Conservation (phyloP, 2,113 vertebrate genomes). For the Stictonetta naevosa region DNA sequence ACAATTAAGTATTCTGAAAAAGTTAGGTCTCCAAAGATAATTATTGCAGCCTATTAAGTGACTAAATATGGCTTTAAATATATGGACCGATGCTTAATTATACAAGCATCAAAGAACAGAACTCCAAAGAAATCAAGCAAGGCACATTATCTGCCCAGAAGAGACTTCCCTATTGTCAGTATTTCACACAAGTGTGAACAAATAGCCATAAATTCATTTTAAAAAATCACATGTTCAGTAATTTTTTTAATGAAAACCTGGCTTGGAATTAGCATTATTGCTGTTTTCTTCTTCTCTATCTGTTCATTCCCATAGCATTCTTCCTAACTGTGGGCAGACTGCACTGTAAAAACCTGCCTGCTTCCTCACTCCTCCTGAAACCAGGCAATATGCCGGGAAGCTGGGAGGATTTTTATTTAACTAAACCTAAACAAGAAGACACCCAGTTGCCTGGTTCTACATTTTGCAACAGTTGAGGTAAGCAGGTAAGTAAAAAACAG, state of each 20-base stretch:
- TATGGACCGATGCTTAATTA: background rate
- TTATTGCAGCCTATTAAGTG: background rate
- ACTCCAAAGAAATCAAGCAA: background rate
- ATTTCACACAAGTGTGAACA: background rate
- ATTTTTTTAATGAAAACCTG: background rate
- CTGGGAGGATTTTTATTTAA: background rate
- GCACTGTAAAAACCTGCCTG: background rate
- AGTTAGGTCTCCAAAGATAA: background rate
- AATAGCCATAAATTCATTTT: background rate
- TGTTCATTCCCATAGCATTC: background rate
- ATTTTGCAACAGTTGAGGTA: background rate
- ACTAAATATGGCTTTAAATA: background rate
- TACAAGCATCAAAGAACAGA: background rate
- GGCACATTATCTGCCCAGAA: background rate
- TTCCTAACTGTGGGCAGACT: background rate
- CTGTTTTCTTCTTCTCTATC: background rate
- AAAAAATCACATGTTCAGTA: background rate
- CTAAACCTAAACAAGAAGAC: background rate
- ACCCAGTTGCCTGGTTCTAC: background rate
- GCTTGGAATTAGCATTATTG: background rate
- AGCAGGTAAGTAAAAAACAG: background rate
- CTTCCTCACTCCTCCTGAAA: background rate
- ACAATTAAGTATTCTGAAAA: background rate
- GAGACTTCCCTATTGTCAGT: background rate
- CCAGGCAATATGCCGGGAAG: background rate